A percentile compares a stretch with the other conserved stretches of the same genome.
Conservation (phyloP, 2,888 invertebrate genomes). For the Agrilus cyanescens region DNA sequence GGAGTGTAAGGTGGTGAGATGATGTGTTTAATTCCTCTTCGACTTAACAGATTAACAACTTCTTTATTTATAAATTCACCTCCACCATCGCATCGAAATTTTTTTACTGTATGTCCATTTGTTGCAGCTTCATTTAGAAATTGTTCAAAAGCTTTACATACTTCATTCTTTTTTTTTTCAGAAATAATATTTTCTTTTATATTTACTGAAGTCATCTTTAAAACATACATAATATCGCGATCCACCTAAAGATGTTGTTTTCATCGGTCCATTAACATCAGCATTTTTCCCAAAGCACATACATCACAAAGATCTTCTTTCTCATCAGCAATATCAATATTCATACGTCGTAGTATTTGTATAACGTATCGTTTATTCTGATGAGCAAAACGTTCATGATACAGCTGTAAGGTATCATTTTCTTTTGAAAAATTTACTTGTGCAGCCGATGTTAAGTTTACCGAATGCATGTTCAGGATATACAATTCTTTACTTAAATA, state of each 20-base stretch:
- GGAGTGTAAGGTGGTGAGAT: conserved; percentile 11
- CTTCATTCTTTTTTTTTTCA: conserved; percentile 13
- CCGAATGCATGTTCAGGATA: no score
- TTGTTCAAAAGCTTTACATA: conserved; percentile 6
- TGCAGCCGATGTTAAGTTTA: background rate
- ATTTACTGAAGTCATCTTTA: conserved; percentile 14
- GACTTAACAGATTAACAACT: conserved; percentile 4
- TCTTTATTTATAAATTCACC: conserved; percentile 5
- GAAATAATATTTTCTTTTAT: conserved; percentile 9
- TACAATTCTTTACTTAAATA: no score
- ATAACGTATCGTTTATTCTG: conserved; percentile 1
- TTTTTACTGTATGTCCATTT: conserved; percentile 5
- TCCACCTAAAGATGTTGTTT: conserved; percentile 8
- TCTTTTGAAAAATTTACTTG: conserved; percentile 1
- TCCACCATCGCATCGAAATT: conserved; percentile 6
- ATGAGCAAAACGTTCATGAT: conserved; percentile 1
- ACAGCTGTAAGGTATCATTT: background rate
- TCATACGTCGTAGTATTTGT: background rate
- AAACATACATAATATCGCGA: conserved; percentile 14
- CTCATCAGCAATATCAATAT: no score
- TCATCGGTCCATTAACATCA: conserved; percentile 17
- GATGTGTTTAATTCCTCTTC: conserved; percentile 8
- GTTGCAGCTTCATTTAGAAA: conserved; percentile 14
- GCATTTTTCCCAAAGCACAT: conserved; percentile 13
- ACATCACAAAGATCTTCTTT: conserved; percentile 20